phyloP scores from a whole-genome alignment of 2,113 vertebrate genomes.

The Acanthisitta chloris region DNA sequence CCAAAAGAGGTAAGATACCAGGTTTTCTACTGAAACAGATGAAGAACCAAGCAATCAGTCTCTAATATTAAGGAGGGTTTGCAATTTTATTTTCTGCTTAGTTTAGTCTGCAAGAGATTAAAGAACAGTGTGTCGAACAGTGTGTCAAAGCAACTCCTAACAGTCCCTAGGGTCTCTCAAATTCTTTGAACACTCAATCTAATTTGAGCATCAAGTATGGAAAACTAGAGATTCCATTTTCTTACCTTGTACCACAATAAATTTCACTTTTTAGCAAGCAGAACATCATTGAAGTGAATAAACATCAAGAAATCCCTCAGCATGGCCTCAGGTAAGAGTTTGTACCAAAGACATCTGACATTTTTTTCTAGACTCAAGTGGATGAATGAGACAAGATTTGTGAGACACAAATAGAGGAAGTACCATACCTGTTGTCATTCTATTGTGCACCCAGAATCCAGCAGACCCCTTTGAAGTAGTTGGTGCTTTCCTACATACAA shows the following conservation, averaged over 20 bases:
- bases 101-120: neutral
- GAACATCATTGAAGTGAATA: neutral
- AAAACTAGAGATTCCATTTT: neutral
- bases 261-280: neutral
- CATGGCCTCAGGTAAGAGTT: neutral
- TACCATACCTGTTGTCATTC: neutral
- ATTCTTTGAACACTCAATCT: neutral
- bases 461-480: neutral
- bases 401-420: neutral
- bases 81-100: neutral
- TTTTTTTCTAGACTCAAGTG: neutral
- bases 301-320: neutral
- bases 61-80: neutral
- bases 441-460: neutral
- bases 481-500: neutral
- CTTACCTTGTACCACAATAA: neutral
- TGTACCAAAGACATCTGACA: neutral
- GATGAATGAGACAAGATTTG: neutral
- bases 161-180: neutral
- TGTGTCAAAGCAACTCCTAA: neutral
- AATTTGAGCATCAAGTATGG: neutral
- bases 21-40: neutral
- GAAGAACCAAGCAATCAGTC: neutral
- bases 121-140: accelerated
- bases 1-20: neutral